Base-by-base conservation (phyloP, 2,797 vertebrate genomes). In the Lithobates pipiens region DNA sequence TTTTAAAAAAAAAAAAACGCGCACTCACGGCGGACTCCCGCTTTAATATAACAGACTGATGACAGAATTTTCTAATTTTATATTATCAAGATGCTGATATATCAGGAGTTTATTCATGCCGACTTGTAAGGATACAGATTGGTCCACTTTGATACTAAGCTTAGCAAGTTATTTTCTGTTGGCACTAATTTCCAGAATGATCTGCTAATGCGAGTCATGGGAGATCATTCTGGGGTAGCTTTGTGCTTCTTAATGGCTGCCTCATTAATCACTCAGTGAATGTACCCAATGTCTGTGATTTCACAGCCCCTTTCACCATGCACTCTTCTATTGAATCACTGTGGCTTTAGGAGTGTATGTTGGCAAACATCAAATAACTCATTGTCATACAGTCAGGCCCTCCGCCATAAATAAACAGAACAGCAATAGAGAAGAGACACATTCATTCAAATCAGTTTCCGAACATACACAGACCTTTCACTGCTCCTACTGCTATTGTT, bases 251-350 rank as follows among this genome's bases (percentile, higher is more conserved):
- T 71, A 77, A 77, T 69, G 74, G 74, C 46, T 21, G 27, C n/a
- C 44, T 76, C 75, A 84, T 84, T 84, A 84, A 84, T 84, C 82
- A 84, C 74, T 42, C 44, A 6, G 34, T 57, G 74, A 84, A 77
- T 84, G 46, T 71, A 46, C 71, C 36, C 75, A 77, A 68, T 71
- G 82, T 50, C 61, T 27, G 82, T 36, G 29, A 75, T 77, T 76
- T 44, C 75, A 77, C 75, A 61, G 65, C 67, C 65, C 73, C 27
- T 44, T 63, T 70, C 67, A 27, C 44, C 11, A 23, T 77, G 21
- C 75, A 27, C 46, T 78, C 61, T 78, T 29, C 46, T 44, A 27
- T 84, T 68, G 82, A 76, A 77, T 29, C 29, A 57, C 82, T n/a
- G 42, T 77, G 82, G 57, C 44, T 77, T 71, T 18, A 36, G 63